Base-by-base conservation (phyloP, 2,113 vertebrate species). In the Prochilodus magdalenae region DNA sequence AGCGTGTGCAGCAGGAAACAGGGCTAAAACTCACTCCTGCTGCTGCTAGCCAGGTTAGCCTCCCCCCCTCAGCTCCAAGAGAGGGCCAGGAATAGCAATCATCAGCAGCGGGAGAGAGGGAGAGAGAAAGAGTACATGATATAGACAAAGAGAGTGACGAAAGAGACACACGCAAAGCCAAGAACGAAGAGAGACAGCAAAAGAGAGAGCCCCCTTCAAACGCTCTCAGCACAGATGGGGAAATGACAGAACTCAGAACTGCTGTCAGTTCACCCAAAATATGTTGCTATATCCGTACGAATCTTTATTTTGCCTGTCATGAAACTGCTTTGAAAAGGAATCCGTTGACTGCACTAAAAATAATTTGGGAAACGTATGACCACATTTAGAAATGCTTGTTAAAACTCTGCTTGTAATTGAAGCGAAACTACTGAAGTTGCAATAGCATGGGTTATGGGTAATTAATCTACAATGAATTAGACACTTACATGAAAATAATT, bases 31-130 rank as follows among this genome's bases (percentile, higher is more conserved):
- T 70, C 80, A 20, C 82, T 70, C 44, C 75, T 75, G 66, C 75
- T 71, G 60, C 67, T 77, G 74, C 59, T 78, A 72, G 81, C 76
- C 63, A 60, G 51, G 66, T 75, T 78, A 63, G 75, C 70, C 81
- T 67, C 73, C 77, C 80, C 47, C 57, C 75, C 83, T 86, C 82
- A 81, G 74, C 82, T 82, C 73, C 75, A 74, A 36, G 79, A 75
- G 69, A 67, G 51, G 40, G 75, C 74, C 82, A 84, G 76, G 71
- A 82, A 84, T 86, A 86, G 79, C 55, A 63, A 47, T n/a, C 53
- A 82, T 77, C 59, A 72, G 77, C 63, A 60, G 29, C 26, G 15
- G 53, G 30, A 55, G 53, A 55, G 40, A 71, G 12, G 44, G 82
- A 73, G 62, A 18, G 20, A 16, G 44, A 16, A 11, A 16, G 20